Percentiles rank a stretch among this genome's conserved stretches.
phyloP scores from a whole-genome alignment of 30 jellyfish, hydroid and myxozoan genomes.

The Pseudorhiza aurosa region DNA sequence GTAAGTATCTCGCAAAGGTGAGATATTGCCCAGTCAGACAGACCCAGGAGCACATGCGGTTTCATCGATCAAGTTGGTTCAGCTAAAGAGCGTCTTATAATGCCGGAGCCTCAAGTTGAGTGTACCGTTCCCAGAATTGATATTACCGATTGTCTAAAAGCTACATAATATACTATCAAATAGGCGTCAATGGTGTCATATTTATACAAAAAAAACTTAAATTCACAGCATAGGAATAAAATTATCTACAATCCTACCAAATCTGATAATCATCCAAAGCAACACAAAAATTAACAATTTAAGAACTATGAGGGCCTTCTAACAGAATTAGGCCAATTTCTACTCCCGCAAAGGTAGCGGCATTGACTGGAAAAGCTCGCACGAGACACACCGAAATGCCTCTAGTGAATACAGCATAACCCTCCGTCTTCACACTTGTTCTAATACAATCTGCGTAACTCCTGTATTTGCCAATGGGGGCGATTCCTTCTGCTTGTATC shows the following conservation, averaged over 20 bases:
- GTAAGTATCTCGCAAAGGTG: too few species aligned
- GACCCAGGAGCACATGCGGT: too few species aligned
- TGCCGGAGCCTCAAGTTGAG: too few species aligned
- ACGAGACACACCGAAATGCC: constrained; percentile 82
- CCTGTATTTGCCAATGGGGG: constrained; percentile 64
- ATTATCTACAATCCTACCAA: not conserved
- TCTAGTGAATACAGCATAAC: constrained; percentile 68
- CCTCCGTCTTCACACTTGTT: constrained; percentile 53
- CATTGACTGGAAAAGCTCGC: constrained; percentile 97
- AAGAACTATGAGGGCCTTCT: not conserved
- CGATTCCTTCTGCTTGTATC: constrained; percentile 87
- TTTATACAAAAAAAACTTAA: too few species aligned
- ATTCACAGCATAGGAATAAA: too few species aligned
- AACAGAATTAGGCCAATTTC: constrained; percentile 35
- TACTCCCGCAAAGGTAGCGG: constrained; percentile 89
- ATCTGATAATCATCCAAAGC: not conserved
- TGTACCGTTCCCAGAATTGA: too few species aligned
- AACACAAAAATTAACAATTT: not conserved
- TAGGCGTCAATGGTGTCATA: too few species aligned
- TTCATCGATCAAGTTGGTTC: too few species aligned
- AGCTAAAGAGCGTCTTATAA: too few species aligned
- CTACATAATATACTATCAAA: too few species aligned
- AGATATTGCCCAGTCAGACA: too few species aligned
- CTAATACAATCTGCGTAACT: constrained; percentile 62
- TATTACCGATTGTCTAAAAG: too few species aligned